Conservation (phyloP, 2,888 invertebrate genomes). For the Sicus ferrugineus region DNA sequence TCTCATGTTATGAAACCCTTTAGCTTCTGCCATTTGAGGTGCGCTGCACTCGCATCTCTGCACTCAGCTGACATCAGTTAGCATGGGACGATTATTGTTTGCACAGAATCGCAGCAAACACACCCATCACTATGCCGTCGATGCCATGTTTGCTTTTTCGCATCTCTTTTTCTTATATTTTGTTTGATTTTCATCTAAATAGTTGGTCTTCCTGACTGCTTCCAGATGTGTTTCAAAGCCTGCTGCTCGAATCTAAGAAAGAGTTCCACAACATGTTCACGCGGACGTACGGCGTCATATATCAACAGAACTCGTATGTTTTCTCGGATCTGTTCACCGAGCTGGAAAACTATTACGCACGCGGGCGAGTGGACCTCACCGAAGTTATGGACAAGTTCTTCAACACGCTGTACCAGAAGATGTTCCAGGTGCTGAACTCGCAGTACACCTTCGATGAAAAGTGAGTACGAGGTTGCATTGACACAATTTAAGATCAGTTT, state of each 20-base stretch:
- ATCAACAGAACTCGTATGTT: constrained; percentile 91
- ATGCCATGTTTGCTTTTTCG: too few species aligned
- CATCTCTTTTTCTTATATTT: background rate
- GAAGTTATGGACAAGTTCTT: constrained; percentile 93
- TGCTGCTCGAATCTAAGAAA: constrained; percentile 81
- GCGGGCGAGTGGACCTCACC: constrained; percentile 83
- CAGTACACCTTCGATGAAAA: constrained; percentile 89
- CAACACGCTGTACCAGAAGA: constrained; percentile 89
- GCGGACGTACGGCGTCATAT: constrained; percentile 92
- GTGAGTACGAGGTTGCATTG: constrained; percentile 66
- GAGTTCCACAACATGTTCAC: constrained; percentile 97
- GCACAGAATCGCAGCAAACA: too few species aligned
- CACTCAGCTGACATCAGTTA: too few species aligned
- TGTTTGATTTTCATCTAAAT: constrained; percentile 5
- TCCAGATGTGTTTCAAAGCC: constrained; percentile 88
- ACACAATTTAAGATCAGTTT: constrained; percentile 7
- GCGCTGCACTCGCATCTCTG: too few species aligned
- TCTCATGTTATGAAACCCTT: too few species aligned
- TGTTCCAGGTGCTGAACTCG: constrained; percentile 94
- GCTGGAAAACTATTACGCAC: constrained; percentile 87
- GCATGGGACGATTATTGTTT: too few species aligned
- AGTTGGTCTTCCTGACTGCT: constrained; percentile 32
- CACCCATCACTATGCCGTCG: too few species aligned
- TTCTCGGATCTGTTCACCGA: constrained; percentile 91
- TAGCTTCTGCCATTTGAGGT: too few species aligned